Evolutionary conservation across 2,113 vertebrate genomes (phyloP).

Genomic region (Corydoras sp.): DNA sequence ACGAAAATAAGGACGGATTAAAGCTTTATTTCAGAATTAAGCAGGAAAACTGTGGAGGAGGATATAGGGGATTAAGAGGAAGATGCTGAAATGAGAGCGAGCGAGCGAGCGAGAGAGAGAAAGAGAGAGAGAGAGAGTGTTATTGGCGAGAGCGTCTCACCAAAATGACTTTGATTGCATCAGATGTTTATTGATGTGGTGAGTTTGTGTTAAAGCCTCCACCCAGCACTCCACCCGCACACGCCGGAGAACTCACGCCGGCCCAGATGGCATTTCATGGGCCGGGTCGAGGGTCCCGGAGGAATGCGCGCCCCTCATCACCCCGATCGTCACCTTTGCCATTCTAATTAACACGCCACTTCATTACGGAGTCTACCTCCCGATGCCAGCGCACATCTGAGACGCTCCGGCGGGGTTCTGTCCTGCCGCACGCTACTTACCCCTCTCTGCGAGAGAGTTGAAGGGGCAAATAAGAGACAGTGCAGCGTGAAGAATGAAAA

Average conservation of each 20-base stretch:
- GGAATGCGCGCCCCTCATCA: constrained; percentile 14
- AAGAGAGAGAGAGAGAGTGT: no score
- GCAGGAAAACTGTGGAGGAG: no score
- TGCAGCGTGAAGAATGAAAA: constrained; percentile 6
- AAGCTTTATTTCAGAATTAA: no score
- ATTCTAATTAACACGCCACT: constrained; percentile 45
- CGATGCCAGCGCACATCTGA: not conserved
- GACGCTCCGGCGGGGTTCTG: not conserved
- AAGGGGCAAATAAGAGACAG: constrained; percentile 12
- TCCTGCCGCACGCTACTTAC: constrained; percentile 7
- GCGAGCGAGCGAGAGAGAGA: no score
- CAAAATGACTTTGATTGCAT: no score
- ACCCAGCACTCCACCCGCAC: not conserved
- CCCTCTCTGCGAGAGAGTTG: constrained; percentile 6
- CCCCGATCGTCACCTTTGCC: constrained; percentile 45
- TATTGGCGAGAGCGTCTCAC: no score
- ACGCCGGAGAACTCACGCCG: not conserved
- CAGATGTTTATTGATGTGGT: no score
- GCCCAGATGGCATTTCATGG: constrained; percentile 34
- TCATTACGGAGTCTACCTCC: constrained; percentile 8
- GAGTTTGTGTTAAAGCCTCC: no score
- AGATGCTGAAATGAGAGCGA: no score
- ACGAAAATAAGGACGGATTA: no score
- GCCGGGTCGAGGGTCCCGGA: constrained; percentile 17
- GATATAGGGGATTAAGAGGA: no score